phyloP scores from a whole-genome alignment of 2,797 vertebrate genomes.

The Pseudomugil tenellus region DNA sequence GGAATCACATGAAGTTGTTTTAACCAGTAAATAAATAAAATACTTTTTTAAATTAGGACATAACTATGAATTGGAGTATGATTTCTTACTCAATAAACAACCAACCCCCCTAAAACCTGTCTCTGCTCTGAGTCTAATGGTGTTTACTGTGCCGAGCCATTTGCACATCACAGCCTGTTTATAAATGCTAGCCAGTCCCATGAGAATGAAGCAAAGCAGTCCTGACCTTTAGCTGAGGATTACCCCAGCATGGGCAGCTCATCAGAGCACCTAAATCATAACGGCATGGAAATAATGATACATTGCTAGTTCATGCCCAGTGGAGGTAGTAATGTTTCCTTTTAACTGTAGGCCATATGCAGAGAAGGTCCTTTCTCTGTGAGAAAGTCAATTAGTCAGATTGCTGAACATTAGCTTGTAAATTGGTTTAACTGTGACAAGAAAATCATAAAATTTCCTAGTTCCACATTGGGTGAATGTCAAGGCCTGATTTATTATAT shows the following conservation, averaged over 20 bases:
- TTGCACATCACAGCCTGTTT: conserved; percentile 2
- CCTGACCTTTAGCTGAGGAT: conserved; percentile 55
- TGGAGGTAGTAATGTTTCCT: conserved; percentile 41
- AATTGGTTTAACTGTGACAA: conserved; percentile 36
- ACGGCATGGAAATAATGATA: conserved; percentile 26
- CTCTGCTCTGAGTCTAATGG: background rate
- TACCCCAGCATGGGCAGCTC: conserved; percentile 37
- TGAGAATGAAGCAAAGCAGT: conserved; percentile 8
- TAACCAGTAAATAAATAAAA: conserved; percentile 1
- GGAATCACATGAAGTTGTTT: background rate
- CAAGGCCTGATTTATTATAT: conserved; percentile 8
- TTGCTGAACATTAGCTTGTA: conserved; percentile 34
- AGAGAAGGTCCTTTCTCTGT: conserved; percentile 36
- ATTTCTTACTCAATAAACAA: background rate
- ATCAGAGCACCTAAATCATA: conserved; percentile 20
- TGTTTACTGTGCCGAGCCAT: conserved; percentile 2
- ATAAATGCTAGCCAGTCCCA: conserved; percentile 1
- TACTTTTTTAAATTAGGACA: background rate
- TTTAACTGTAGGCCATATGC: conserved; percentile 35
- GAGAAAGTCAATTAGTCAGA: conserved; percentile 58
- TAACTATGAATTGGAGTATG: background rate
- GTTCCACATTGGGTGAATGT: conserved; percentile 19
- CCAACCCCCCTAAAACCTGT: background rate
- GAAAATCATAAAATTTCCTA: conserved; percentile 33
- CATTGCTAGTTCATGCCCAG: conserved; percentile 12